Evolutionary conservation across 2,888 invertebrate species (phyloP).

Genomic region (Eristalis tenax): DNA sequence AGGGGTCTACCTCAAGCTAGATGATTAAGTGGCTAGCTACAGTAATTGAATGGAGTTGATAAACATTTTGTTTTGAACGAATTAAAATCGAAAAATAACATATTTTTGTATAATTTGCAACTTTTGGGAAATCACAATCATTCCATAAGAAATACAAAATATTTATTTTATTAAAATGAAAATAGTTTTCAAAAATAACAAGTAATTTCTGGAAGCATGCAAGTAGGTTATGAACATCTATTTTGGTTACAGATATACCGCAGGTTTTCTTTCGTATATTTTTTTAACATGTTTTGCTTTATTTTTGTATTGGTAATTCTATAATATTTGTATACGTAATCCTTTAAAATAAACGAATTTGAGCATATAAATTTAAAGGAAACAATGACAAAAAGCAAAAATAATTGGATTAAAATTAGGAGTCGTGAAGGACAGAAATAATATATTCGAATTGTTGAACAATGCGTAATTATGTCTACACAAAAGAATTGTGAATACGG

Average conservation of each 20-base stretch:
- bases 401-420: not conserved
- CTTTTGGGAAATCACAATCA: conserved; percentile 62
- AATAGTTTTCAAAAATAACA: conserved; percentile 14
- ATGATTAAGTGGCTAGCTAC: conserved; percentile 53
- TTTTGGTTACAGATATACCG: not conserved
- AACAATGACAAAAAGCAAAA: not conserved
- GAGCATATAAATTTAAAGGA: not conserved
- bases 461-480: too few species aligned
- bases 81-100: conserved; percentile 25
- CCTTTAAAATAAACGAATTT: not conserved
- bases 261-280: not conserved
- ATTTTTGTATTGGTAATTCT: not conserved
- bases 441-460: too few species aligned
- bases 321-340: not conserved
- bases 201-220: conserved; percentile 24
- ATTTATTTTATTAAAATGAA: conserved; percentile 27
- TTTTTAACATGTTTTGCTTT: not conserved
- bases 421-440: too few species aligned
- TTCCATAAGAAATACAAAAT: conserved; percentile 57
- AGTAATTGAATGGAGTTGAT: conserved; percentile 31
- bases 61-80: conserved; percentile 31
- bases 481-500: too few species aligned
- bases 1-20: conserved; percentile 51
- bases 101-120: conserved; percentile 26
- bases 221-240: conserved; percentile 43